Base-by-base conservation (phyloP, 2,888 invertebrate genomes). In the Agrotis clavis region DNA sequence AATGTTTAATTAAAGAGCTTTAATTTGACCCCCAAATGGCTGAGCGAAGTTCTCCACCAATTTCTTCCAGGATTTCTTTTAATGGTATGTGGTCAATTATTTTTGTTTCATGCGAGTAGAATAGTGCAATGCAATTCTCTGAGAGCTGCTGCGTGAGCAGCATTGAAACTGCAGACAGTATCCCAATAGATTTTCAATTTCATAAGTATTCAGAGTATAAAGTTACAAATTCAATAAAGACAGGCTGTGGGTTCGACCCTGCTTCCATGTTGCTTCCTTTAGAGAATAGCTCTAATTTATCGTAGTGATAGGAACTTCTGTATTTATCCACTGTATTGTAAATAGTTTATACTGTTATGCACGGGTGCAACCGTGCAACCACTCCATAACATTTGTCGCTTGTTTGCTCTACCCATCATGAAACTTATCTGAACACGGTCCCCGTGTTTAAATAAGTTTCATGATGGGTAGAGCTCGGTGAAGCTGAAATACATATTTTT, bases 331-430 rank as follows among this genome's bases (percentile, higher is more conserved):
- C 4, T 47, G 14, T 35, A 13, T 35, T 25, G 16, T 66, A 48
- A 54, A 48, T 14, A 30, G 50, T 56, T 25, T 35, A 11, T 41
- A 41, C 16, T 25, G 16, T 16, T 16, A 25, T 21, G 35, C 56
- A 77, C 67, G 73, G 76, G 61, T 71, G 59, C 51, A 41, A 51
- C 61, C 25, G n/a, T n/a, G n/a, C n/a, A n/a, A n/a, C n/a, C n/a
- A 61, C 54, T 77, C 35, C 18, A 61, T 57, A 61, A 14, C n/a
- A 64, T 78, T 67, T 57, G 79, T 48, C 25, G 56, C 21, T 77
- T 63, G 48, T 67, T 77, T 77, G 47, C 9, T 45, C n/a, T 7
- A 61, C 51, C 60, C n/a, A n/a, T n/a, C n/a, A n/a, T n/a, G n/a
- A n/a, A n/a, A n/a, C n/a, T n/a, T n/a, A n/a, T n/a, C n/a, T n/a